Conservation (phyloP, 2,113 vertebrate species). For the Taurulus bubalis region DNA sequence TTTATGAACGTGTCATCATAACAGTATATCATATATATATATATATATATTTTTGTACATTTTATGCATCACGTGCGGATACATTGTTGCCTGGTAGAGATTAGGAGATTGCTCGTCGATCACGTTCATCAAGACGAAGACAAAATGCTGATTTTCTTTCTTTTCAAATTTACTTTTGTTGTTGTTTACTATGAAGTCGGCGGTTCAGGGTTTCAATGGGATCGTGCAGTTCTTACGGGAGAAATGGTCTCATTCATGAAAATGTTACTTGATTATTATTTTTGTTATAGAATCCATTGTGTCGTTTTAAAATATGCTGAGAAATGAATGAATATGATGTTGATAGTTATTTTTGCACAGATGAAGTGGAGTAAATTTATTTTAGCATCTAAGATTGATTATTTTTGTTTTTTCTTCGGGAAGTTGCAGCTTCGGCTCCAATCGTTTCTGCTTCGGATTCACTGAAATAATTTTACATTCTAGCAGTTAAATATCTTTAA, state of each 20-base stretch:
- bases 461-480: background rate
- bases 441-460: conserved; percentile 1
- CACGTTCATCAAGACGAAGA: background rate
- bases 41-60: conserved; percentile 69
- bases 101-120: conserved; percentile 15
- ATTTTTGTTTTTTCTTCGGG: background rate
- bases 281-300: conserved; percentile 11
- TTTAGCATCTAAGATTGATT: background rate
- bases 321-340: conserved; percentile 11
- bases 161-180: background rate
- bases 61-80: conserved; percentile 31
- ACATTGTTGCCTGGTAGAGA: conserved; percentile 47
- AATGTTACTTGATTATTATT: conserved; percentile 6
- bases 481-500: background rate
- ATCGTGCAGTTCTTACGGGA: conserved; percentile 16
- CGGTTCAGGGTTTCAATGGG: conserved; percentile 58
- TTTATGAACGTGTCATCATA: conserved; percentile 48
- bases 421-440: conserved; percentile 21
- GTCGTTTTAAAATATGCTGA: conserved; percentile 41
- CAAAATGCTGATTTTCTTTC: background rate
- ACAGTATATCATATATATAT: conserved; percentile 36
- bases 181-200: conserved; percentile 8
- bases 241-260: background rate
- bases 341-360: conserved; percentile 36
- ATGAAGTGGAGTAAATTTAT: conserved; percentile 3